Evolutionary conservation across 2,888 invertebrate genomes (phyloP).

Genomic region (Unio delphinus): DNA sequence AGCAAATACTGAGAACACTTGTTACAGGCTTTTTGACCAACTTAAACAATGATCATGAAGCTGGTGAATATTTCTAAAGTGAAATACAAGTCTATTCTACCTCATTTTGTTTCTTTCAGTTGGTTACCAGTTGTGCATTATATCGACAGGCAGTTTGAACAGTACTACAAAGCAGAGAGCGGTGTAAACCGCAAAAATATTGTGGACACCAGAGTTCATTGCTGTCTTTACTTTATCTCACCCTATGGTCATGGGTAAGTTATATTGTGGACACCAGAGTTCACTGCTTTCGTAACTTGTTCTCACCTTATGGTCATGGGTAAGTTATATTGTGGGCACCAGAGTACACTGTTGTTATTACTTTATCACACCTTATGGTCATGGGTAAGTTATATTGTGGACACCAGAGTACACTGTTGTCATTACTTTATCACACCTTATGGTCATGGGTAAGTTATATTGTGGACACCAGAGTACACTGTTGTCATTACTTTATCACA

Average conservation of each 20-base stretch:
- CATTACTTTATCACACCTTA: conserved; percentile 90
- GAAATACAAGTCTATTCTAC: background rate
- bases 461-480: conserved; percentile 59
- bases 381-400: conserved; percentile 63
- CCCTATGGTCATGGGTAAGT: conserved; percentile 95
- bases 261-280: conserved; percentile 23
- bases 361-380: no score
- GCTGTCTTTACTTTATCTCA: conserved; percentile 92
- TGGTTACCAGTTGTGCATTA: conserved; percentile 93
- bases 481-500: conserved; percentile 91
- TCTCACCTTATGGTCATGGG: conserved; percentile 97
- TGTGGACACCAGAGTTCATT: conserved; percentile 66
- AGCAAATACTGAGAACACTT: background rate
- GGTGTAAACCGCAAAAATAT: conserved; percentile 82
- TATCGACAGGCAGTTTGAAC: conserved; percentile 89
- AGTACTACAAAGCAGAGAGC: conserved; percentile 64
- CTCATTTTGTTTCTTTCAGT: conserved; percentile 73
- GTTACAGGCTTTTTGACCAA: no score
- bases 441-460: conserved; percentile 60
- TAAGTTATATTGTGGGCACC: conserved; percentile 70
- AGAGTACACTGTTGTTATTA: no score
- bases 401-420: conserved; percentile 65
- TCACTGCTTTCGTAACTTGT: conserved; percentile 85
- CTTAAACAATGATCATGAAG: no score
- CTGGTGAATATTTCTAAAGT: background rate